Evolutionary conservation across 1,140 invertebrate genomes (phyloP), one percentile per base, ranked within the genome.

Genomic region (Augochlora pura): DNA sequence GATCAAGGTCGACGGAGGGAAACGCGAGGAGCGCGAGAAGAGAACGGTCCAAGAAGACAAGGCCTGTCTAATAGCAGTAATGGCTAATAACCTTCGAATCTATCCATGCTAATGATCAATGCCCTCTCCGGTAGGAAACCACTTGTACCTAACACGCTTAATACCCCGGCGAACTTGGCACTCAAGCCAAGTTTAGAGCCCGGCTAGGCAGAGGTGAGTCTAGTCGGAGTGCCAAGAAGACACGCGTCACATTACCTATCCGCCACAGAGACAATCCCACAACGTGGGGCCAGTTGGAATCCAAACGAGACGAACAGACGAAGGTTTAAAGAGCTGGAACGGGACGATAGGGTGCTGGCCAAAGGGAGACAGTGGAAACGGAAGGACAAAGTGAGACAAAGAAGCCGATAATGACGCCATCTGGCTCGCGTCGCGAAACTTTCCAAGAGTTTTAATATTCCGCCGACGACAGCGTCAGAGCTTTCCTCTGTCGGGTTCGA

Each of bases 11-110:
- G 46, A 81, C 64, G 71, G 66, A 52, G 76, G 76, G 38, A 57
- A 84, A 72, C 62, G 66, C 57, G 42, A 62, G 32, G 42, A 70
- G 32, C 67, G 66, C 49, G 69, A 71, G 62, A 78, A 57, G 64
- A 86, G 78, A 65, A 84, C 72, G 71, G 71, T 85, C 63, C 79
- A 49, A 70, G 60, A 38, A 75, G 88, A 88, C 81, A 84, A 88
- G 83, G 84, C 68, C 74, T 67, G 71, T 78, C 86, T 90, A 91
- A 90, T 89, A 85, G 86, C 75, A 78, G 87, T 91, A 91, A 91
- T 91, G 86, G 88, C 88, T 91, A 91, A 91, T 92, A 91, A 92
- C 87, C 88, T 88, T 86, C 88, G 87, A 91, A 91, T 92, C 89
- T 89, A 91, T 91, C 88, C 85, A 82, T 84, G 88, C 87, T 92